Base-by-base conservation (phyloP, 2,113 vertebrate genomes). In the Festucalex cinctus region DNA sequence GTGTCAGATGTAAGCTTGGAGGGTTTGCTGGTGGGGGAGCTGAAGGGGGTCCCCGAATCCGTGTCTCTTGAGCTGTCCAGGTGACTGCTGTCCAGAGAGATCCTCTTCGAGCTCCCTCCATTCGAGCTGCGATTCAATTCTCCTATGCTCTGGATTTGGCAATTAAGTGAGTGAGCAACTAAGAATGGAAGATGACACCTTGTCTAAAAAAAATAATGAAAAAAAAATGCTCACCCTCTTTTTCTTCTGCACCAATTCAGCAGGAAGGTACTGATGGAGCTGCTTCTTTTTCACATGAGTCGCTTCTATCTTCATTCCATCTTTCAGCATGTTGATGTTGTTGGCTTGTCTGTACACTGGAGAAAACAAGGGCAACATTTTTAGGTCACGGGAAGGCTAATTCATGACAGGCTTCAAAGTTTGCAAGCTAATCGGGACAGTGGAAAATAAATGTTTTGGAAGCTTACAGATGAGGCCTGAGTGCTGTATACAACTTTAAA, bases 221-320 rank as follows among this genome's bases (percentile, higher is more conserved):
- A 1, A 12, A 22, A 0, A n/a, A 79, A 63, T 81, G 96, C 83
- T 66, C 82, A 98, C 97, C 92, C 96, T 95, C 83, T 97, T 98
- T 77, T 93, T 98, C 78, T 92, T 98, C 84, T 98, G 95, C 51
- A 99, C 91, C 24, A 93, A 83, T 74, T 96, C 96, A 74, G 93
- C 88, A 24, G 96, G 96, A 75, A 99, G 91, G 80, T 98, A 99
- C 72, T 96, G 92, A 83, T 95, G 93, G 41, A 99, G 94, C 53
- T 98, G 95, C 58, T 95, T 98, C 84, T 94, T 98, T 82, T 94
- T 98, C 67, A 99, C 95, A 7, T 99, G 95, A 17, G 94, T 95
- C 2, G 95, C 95, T 90, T 99, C 95, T 17, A 99, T 96, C 88
- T 94, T 98, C 97, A 99, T 99, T 7, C 94, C 96, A 1, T 96